phyloP scores from a whole-genome alignment of 2,797 vertebrate species.

The Myotis vivesi region DNA sequence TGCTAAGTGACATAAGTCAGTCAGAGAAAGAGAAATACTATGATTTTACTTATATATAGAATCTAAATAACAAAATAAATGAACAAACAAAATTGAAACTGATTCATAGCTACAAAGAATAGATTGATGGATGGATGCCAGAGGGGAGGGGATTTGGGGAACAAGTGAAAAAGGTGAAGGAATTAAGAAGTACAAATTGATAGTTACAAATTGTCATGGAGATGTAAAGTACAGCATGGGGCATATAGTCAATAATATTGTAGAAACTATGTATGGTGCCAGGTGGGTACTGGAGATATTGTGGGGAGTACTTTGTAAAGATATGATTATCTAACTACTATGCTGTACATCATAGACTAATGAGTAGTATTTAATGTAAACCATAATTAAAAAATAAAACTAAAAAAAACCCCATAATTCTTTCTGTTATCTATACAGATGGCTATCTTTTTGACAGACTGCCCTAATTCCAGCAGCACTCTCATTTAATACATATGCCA shows the following conservation, averaged over 20 bases:
- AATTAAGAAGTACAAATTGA: neutral
- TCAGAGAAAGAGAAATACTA: neutral
- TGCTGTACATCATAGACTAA: neutral
- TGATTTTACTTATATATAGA: neutral
- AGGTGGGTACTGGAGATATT: neutral
- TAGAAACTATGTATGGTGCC: neutral
- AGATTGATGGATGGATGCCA: neutral
- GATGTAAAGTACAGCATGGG: neutral
- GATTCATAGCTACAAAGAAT: neutral
- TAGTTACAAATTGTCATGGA: neutral
- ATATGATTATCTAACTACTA: neutral
- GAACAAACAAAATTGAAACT: neutral
- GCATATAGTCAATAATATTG: neutral
- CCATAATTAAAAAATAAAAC: neutral
- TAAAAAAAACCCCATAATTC: neutral
- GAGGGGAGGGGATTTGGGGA: neutral
- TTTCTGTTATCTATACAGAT: neutral
- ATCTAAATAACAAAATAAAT: neutral
- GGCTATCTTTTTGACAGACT: neutral
- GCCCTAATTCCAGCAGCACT: neutral
- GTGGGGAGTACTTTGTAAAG: neutral
- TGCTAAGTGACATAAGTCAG: neutral
- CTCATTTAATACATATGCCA: neutral
- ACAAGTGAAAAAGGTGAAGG: neutral
- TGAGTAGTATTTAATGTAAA: neutral